Conservation (phyloP, 2,113 vertebrate genomes). For the Cisticola juncidis region DNA sequence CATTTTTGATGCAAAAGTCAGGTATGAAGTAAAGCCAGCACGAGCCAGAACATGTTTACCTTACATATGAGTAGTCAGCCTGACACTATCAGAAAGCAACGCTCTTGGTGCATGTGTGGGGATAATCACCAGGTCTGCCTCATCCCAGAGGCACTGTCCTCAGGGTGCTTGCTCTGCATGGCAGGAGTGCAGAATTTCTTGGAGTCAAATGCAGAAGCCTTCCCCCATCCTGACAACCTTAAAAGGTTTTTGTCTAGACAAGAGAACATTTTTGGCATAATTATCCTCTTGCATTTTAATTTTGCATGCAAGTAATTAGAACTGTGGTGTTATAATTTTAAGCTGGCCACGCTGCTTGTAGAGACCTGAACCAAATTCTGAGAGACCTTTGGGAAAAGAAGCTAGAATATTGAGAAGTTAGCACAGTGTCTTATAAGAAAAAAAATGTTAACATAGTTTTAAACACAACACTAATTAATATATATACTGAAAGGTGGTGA, state of each 20-base stretch:
- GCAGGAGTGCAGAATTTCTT: not conserved
- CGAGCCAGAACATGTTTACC: not conserved
- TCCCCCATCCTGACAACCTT: not conserved
- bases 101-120: not conserved
- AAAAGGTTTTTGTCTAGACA: constrained; percentile 48
- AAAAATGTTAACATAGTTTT: not conserved
- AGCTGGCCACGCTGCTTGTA: not conserved
- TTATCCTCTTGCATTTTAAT: constrained; percentile 34
- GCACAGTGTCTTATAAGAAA: not conserved
- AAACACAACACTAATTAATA: not conserved
- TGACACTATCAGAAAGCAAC: not conserved
- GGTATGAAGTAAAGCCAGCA: not conserved
- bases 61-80: not conserved
- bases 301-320: constrained; percentile 47
- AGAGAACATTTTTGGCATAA: not conserved
- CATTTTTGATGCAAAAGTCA: not conserved
- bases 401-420: not conserved
- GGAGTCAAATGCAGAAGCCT: not conserved
- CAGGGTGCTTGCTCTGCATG: not conserved
- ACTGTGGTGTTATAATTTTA: not conserved
- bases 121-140: not conserved
- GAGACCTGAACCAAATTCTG: constrained; percentile 27
- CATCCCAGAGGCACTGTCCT: not conserved
- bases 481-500: not conserved
- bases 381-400: not conserved